Base-by-base conservation (phyloP, 2,113 vertebrate genomes). In the Ascaphus truei region DNA sequence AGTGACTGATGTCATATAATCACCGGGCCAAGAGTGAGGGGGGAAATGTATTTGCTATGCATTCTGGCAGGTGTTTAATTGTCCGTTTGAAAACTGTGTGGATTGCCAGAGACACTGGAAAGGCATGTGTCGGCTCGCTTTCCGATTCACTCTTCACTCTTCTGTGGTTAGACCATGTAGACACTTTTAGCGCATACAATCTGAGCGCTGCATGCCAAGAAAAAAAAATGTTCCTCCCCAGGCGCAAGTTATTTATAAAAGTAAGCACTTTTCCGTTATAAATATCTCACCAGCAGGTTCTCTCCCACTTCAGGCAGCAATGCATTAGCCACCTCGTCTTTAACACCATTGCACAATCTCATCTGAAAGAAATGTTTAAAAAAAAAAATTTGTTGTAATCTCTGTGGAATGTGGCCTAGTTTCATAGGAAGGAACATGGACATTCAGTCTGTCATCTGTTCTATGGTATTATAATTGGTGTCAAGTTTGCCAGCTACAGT, bases 351-450 rank as follows among this genome's bases (percentile, higher is more conserved):
- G 18, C 34, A 41, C 59, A 37, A 36, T 51, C 52, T 51, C 22
- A 22, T 37, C 31, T 37, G 12, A 64, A 18, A 51, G 18, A 51
- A 50, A 51, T 52, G 47, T 31, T 64, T 16, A 52, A 33, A 31
- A 50, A 64, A 37, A 29, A 50, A 51, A n/a, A n/a, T n/a, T n/a
- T 64, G 25, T 48, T 62, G 62, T 64, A 50, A 64, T 64, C 62
- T 51, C 62, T 12, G 45, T 52, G 47, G 45, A 51, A 64, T 52
- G 45, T 64, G 62, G 52, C 45, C 62, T 47, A 64, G 27, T 63
- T 63, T 62, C 30, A 23, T 34, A 33, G 43, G 30, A 64, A 64
- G 30, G 31, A 52, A 52, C 13, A 64, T 37, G 52, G 45, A 36
- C 62, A 11, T 16, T 23, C 22, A 64, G 62, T 50, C 61, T 52